Evolutionary conservation across 1,140 invertebrate genomes (phyloP).

Genomic region (Drosophila fuyamai): DNA sequence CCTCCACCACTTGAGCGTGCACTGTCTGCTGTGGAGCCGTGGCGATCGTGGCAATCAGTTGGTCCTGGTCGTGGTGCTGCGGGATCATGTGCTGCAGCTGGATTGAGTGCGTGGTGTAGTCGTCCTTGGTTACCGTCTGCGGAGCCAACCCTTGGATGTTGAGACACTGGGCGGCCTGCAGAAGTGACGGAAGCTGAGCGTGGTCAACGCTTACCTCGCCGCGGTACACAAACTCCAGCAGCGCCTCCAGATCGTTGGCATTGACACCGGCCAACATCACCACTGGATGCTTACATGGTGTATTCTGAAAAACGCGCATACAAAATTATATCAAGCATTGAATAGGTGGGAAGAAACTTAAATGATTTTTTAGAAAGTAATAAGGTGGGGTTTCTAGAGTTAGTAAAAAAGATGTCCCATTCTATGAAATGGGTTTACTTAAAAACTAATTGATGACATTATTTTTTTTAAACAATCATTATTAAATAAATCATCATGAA

Average conservation of each 20-base stretch:
- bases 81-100: slow-evolving; percentile 85
- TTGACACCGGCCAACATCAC: slow-evolving; percentile 88
- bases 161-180: slow-evolving; percentile 88
- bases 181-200: slow-evolving; percentile 87
- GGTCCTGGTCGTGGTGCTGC: slow-evolving; percentile 84
- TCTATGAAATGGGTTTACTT: too few species aligned
- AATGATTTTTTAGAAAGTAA: too few species aligned
- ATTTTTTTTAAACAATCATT: too few species aligned
- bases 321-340: too few species aligned
- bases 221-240: slow-evolving; percentile 88
- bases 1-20: slow-evolving; percentile 83
- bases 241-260: slow-evolving; percentile 87
- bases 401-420: too few species aligned
- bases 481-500: too few species aligned
- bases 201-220: slow-evolving; percentile 88
- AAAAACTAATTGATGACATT: too few species aligned
- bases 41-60: slow-evolving; percentile 81
- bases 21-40: slow-evolving; percentile 83
- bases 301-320: slow-evolving; percentile 84
- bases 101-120: slow-evolving; percentile 85
- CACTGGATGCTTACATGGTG: slow-evolving; percentile 88
- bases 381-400: too few species aligned
- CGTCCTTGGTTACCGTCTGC: slow-evolving; percentile 84
- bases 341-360: too few species aligned
- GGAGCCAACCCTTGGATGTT: slow-evolving; percentile 88